Evolutionary conservation across 2,113 vertebrate genomes (phyloP), one percentile per base, ranked within the genome.

Genomic region (Eulemur macaco): DNA sequence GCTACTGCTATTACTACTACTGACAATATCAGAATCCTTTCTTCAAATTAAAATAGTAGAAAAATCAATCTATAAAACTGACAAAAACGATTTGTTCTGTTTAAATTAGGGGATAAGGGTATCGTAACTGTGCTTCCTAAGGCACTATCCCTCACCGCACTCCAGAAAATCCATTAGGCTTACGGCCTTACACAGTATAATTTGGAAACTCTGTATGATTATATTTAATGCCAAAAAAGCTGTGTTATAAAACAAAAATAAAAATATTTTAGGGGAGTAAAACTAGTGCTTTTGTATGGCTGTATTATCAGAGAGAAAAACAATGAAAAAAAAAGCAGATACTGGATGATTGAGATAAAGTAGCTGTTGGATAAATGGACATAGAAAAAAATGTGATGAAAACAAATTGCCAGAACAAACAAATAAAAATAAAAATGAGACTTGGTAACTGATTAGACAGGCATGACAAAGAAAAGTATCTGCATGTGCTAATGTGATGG

Each of bases 31-130:
- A 54, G 21, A 90, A 90, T 69, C 1, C 2, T 64, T 87, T 58
- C 25, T 83, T 91, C 45, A 96, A 60, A 91, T 80, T 34, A 83
- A 88, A 87, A 54, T 10, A 74, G 3, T 81, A 42, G 15, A 42
- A 86, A 91, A 54, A 47, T 7, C 8, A 69, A 31, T 60, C 76
- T 54, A 37, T 54, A 84, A 78, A 69, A 92, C 39, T 60, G 87
- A 82, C 50, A 58, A 81, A 86, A 58, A 31, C 4, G 7, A 42
- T 29, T 2, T 45, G 12, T 42, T 88, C 17, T 63, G 52, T 80
- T 64, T 83, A 63, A 77, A 64, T 50, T 50, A 12, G 34, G 39
- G 4, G 11, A 34, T 69, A 2, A 45, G 4, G 6, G 5, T 63
- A 27, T 47, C 69, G 5, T 31, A 60, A 9, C 0, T 74, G 1